Conservation (phyloP, 2,888 invertebrate species). For the Bedellia somnulentella region DNA sequence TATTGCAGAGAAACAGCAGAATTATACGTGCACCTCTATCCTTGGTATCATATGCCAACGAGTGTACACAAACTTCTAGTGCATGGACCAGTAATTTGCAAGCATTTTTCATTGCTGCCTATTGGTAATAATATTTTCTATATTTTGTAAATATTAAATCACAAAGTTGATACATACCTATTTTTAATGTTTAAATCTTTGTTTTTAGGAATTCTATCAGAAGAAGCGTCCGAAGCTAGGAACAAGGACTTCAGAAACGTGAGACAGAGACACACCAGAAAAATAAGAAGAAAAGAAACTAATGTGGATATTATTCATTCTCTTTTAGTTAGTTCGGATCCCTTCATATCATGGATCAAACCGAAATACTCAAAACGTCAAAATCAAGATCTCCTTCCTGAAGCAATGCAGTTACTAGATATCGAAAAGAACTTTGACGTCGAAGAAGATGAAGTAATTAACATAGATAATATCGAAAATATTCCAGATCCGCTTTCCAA, state of each 20-base stretch:
- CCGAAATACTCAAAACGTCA: neutral
- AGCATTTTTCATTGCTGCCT: constrained; percentile 7
- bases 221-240: constrained; percentile 9
- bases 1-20: constrained; percentile 6
- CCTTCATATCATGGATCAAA: neutral
- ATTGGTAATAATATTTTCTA: too few species aligned
- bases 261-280: constrained; percentile 7
- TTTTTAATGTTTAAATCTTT: too few species aligned
- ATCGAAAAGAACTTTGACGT: too few species aligned
- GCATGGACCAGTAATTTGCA: constrained; percentile 9
- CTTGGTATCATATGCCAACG: constrained; percentile 9
- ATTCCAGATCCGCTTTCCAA: too few species aligned
- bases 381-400: neutral
- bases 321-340: neutral
- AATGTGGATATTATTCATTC: neutral
- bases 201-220: too few species aligned
- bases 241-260: constrained; percentile 9
- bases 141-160: too few species aligned
- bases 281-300: constrained; percentile 5
- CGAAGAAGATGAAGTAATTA: too few species aligned
- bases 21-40: constrained; percentile 6
- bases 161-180: too few species aligned
- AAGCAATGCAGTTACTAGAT: too few species aligned
- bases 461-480: too few species aligned
- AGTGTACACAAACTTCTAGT: constrained; percentile 8